phyloP scores from a whole-genome alignment of 2,113 vertebrate species.

The Elgaria multicarinata region DNA sequence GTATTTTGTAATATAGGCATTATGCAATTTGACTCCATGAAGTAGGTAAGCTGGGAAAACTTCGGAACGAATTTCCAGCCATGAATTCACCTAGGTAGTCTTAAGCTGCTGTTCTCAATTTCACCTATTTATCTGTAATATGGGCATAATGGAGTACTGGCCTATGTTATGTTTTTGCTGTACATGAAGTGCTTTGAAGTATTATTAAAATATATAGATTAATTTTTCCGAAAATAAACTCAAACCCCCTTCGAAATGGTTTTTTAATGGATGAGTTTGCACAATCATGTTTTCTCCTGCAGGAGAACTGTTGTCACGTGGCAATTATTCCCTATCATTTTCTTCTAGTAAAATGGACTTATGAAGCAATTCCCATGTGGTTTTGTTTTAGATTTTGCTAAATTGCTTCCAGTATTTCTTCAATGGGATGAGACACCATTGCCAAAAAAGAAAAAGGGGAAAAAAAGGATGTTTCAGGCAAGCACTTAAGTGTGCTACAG shows the following conservation, averaged over 20 bases:
- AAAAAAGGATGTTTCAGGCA: neutral
- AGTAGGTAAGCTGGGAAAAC: neutral
- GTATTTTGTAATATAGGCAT: neutral
- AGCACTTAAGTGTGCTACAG: neutral
- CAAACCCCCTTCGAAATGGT: neutral
- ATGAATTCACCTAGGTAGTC: neutral
- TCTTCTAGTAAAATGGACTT: neutral
- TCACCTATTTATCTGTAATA: neutral
- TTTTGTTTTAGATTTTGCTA: neutral
- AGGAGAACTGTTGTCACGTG: neutral
- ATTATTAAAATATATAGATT: neutral
- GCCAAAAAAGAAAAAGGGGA: neutral
- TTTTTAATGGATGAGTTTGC: neutral
- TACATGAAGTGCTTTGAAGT: neutral
- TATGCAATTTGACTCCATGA: neutral
- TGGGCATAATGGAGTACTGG: neutral
- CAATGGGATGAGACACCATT: neutral
- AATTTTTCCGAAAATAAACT: neutral
- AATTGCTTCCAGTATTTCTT: neutral
- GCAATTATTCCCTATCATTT: neutral
- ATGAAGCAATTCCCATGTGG: neutral
- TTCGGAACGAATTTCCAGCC: neutral
- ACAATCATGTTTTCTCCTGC: neutral
- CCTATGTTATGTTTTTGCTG: neutral
- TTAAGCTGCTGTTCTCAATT: neutral